Percentiles rank a stretch among this genome's conserved stretches.
phyloP scores from a whole-genome alignment of 2,797 vertebrate species.

The Poeciliopsis gracilis region DNA sequence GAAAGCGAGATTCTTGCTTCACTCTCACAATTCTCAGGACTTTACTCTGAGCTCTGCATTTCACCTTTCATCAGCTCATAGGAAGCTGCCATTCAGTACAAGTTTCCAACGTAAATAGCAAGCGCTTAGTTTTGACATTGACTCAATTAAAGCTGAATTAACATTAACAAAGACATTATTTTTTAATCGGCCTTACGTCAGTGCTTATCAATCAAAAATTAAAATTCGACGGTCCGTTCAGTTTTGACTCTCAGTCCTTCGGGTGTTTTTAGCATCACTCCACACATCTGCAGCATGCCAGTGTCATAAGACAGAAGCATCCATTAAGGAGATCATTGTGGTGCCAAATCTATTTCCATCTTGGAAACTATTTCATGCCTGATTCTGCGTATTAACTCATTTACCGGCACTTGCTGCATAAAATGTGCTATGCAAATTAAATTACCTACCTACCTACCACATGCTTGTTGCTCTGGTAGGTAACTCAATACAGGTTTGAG shows the following conservation, averaged over 20 bases:
- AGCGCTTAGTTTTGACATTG: not conserved
- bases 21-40: not conserved
- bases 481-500: constrained; percentile 23
- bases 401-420: not conserved
- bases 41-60: not conserved
- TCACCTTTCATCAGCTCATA: not conserved
- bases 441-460: not conserved
- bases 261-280: not conserved
- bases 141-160: not conserved
- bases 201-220: not conserved
- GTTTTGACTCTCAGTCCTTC: not conserved
- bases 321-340: constrained; percentile 17
- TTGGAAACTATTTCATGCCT: constrained; percentile 4
- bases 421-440: too few relatives aligned
- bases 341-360: constrained; percentile 42
- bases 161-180: not conserved
- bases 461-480: constrained; percentile 5
- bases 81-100: not conserved
- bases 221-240: not conserved
- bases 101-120: not conserved
- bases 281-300: not conserved
- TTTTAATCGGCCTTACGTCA: not conserved
- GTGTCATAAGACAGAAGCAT: constrained; percentile 5
- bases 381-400: constrained; percentile 1
- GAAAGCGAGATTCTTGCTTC: not conserved